Conservation (phyloP, 2,113 vertebrate genomes). For the Cyanocitta stelleri region DNA sequence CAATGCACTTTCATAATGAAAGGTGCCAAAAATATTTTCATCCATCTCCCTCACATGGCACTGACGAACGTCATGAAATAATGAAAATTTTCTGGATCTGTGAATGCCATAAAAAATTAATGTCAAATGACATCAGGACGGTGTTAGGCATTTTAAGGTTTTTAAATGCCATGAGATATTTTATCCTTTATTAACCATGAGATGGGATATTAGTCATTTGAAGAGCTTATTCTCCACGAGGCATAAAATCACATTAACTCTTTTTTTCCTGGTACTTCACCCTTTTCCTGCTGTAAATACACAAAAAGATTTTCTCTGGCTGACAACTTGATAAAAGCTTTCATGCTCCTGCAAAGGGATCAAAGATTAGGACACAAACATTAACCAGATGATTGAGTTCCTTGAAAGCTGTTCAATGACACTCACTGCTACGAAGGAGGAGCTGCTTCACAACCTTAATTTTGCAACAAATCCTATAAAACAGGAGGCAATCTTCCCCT, state of each 20-base stretch:
- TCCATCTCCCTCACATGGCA: neutral
- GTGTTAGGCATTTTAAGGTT: neutral
- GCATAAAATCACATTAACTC: neutral
- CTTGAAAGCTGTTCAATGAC: neutral
- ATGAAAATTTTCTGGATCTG: conserved; percentile 12
- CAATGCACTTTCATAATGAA: neutral
- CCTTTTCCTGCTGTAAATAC: neutral
- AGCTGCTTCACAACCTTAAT: neutral
- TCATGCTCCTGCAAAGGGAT: neutral
- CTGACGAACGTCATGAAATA: neutral
- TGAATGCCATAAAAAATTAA: conserved; percentile 9
- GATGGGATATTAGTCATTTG: conserved; percentile 12
- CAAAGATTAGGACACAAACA: neutral
- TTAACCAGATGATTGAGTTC: neutral
- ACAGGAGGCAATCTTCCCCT: neutral
- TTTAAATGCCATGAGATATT: neutral
- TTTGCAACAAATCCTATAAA: neutral
- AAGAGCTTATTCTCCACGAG: neutral
- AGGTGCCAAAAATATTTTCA: neutral
- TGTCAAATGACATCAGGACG: conserved; percentile 17
- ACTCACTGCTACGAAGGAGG: neutral
- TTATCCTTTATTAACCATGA: conserved; percentile 28
- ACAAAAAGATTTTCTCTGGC: neutral
- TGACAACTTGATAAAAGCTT: neutral
- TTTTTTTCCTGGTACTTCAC: neutral